Evolutionary conservation across 2,888 invertebrate genomes (phyloP).

Genomic region (Ochlodes sylvanus): DNA sequence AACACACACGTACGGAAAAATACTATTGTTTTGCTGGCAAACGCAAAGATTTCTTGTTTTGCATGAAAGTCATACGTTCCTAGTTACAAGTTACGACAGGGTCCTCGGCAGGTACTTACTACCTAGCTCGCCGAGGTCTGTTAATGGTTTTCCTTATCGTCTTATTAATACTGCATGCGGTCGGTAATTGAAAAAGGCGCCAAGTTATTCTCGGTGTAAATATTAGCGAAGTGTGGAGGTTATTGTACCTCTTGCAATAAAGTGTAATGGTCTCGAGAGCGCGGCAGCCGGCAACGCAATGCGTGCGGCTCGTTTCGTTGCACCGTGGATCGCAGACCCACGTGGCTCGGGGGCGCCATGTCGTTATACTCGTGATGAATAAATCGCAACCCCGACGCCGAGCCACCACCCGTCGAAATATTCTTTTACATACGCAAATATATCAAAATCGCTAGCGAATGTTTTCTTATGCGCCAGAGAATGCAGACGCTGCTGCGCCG

Average conservation of each 20-base stretch:
- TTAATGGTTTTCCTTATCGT: conserved; percentile 40
- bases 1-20: conserved; percentile 25
- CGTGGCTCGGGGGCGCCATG: conserved; percentile 10
- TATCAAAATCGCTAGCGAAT: neutral
- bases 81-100: conserved; percentile 20
- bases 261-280: conserved; percentile 19
- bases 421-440: no score
- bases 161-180: conserved; percentile 28
- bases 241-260: conserved; percentile 24
- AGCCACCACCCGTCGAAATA: neutral
- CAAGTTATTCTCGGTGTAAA: neutral
- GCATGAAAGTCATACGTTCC: conserved; percentile 31
- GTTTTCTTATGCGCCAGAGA: neutral
- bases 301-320: conserved; percentile 11
- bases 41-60: conserved; percentile 22
- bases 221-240: conserved; percentile 9
- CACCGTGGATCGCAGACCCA: conserved; percentile 1
- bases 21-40: conserved; percentile 2
- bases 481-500: neutral
- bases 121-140: conserved; percentile 29
- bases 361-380: conserved; percentile 1
- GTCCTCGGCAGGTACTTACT: conserved; percentile 25
- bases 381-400: neutral
- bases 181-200: conserved; percentile 1
- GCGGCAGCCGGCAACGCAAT: conserved; percentile 16